These are phyloP conservation scores for Rhinella marina DNA, from an alignment of 2,797 vertebrate genomes.

Conservation along the genomic window DNA sequence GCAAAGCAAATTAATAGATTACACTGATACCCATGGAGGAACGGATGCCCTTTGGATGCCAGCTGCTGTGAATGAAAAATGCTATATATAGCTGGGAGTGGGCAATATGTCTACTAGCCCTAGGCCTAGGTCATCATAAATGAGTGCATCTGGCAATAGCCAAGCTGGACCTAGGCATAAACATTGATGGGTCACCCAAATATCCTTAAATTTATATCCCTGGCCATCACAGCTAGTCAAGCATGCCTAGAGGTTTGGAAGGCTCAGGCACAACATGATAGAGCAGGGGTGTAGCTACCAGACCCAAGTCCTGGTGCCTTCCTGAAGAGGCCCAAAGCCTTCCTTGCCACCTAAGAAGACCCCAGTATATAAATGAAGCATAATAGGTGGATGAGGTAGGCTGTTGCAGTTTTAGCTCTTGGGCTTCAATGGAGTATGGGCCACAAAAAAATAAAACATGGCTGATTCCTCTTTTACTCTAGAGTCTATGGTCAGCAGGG, in stretches of 20 bases:
- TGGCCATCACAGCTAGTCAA: background rate
- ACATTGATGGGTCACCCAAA: background rate
- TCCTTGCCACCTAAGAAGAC: background rate
- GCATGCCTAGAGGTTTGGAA: background rate
- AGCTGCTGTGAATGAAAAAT: conserved; percentile 1
- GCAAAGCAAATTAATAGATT: conserved; percentile 33
- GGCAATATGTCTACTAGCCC: background rate
- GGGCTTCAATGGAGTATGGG: background rate
- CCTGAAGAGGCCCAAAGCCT: background rate
- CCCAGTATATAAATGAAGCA: background rate
- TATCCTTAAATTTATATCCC: background rate
- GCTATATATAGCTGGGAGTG: background rate
- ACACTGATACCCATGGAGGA: background rate
- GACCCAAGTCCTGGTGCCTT: background rate
- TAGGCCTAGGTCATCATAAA: background rate
- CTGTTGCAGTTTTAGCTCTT: background rate
- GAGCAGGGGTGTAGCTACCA: background rate
- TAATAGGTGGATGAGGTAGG: background rate
- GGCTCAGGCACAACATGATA: background rate
- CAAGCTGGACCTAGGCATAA: background rate
- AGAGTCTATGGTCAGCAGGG: background rate
- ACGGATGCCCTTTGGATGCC: conserved; percentile 5
- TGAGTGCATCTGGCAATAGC: background rate
- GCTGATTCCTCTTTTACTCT: background rate
- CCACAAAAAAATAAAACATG: background rate